A percentile compares a stretch with the other conserved stretches of the same genome.
Conservation (phyloP, 1,140 invertebrate species). For the Antheraea pernyi region DNA sequence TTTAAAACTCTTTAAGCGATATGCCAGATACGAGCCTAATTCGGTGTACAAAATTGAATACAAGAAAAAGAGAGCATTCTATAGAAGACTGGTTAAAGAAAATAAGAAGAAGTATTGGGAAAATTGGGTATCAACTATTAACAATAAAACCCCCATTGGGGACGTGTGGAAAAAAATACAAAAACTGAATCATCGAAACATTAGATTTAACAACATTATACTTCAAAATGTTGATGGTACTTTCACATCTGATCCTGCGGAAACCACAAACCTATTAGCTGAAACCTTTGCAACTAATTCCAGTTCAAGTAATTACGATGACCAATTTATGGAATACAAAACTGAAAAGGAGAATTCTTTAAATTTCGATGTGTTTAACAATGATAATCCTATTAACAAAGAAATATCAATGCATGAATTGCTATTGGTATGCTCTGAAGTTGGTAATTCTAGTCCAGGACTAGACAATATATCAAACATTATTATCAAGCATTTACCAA, state of each 20-base stretch:
- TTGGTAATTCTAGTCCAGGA: constrained; percentile 29
- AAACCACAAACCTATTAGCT: constrained; percentile 37
- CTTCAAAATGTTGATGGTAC: constrained; percentile 20
- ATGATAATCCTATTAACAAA: constrained; percentile 26
- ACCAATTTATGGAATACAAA: constrained; percentile 36
- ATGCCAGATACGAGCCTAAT: constrained; percentile 31
- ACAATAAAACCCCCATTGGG: constrained; percentile 14
- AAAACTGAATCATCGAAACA: constrained; percentile 18
- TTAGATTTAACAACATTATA: constrained; percentile 19
- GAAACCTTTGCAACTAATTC: constrained; percentile 41
- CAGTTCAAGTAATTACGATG: constrained; percentile 34
- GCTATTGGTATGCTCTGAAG: constrained; percentile 11
- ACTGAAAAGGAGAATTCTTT: constrained; percentile 13
- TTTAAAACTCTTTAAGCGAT: constrained; percentile 37
- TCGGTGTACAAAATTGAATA: constrained; percentile 32
- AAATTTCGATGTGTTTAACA: constrained; percentile 18
- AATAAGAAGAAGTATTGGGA: constrained; percentile 27
- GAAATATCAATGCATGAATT: constrained; percentile 26
- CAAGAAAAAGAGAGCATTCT: constrained; percentile 23
- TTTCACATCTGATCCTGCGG: constrained; percentile 19
- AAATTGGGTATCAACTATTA: constrained; percentile 25
- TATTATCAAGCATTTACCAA: constrained; percentile 29
- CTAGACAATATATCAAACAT: constrained; percentile 31
- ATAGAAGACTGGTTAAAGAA: constrained; percentile 40
- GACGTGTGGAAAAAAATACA: constrained; percentile 33